These are phyloP conservation scores for Vicugna pacos DNA, from an alignment of 2,113 vertebrate genomes.

Conservation along the genomic window DNA sequence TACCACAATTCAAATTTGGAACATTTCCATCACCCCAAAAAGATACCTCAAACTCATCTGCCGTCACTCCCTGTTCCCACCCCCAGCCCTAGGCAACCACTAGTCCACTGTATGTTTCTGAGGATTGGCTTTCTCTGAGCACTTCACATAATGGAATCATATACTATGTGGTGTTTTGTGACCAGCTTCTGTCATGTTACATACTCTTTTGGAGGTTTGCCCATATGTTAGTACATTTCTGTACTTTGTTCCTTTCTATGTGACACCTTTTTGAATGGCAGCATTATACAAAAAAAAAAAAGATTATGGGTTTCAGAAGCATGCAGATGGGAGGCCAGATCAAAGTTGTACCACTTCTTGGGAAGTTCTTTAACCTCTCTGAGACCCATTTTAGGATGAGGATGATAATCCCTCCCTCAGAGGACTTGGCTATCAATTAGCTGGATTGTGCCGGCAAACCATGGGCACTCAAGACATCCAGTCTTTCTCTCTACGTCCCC, in stretches of 20 bases:
- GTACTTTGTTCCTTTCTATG: not conserved
- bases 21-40: not conserved
- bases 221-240: not conserved
- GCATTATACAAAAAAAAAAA: not conserved
- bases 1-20: not conserved
- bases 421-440: not conserved
- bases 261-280: not conserved
- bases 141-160: not conserved
- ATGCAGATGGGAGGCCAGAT: not conserved
- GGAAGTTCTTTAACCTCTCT: not conserved
- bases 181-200: slow-evolving; percentile 15
- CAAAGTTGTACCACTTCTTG: not conserved
- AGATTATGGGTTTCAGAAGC: slow-evolving; percentile 9
- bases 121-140: not conserved
- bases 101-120: not conserved
- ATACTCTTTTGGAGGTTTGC: not conserved
- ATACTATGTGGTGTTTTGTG: not conserved
- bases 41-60: not conserved
- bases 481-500: not conserved
- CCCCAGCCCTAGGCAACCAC: not conserved
- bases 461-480: not conserved
- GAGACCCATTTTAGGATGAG: not conserved
- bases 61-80: not conserved
- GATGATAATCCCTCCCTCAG: not conserved
- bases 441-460: not conserved